Base-by-base conservation (phyloP, 2,888 invertebrate genomes). In the Pocota personata region DNA sequence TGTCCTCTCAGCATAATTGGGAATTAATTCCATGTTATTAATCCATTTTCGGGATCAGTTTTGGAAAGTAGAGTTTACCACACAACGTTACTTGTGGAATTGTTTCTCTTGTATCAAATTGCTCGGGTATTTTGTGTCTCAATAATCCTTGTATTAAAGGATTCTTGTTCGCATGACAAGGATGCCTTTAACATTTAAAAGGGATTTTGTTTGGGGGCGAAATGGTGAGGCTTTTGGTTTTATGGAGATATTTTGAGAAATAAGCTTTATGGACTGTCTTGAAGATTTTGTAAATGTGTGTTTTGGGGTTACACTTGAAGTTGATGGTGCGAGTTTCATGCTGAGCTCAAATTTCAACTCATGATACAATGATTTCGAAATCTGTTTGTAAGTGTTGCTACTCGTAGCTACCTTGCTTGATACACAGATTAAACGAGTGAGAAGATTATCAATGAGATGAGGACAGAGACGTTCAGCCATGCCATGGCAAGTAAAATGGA, bases 11-110 rank as follows among this genome's bases (percentile, higher is more conserved):
- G 55, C 55, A 64, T 75, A 64, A 64, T 64, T 64, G 46, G 46
- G 64, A 75, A 75, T 55, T 64, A 75, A 75, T 75, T 75, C 55
- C 48, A 32, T 72, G 52, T 62, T 62, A 75, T 75, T 75, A 75
- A 75, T 75, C 64, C 64, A 75, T 75, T 75, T 75, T 75, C 75
- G 7, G 64, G 73, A 64, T 75, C 73, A 60, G 30, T 52, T 64
- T 75, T 64, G 8, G 52, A 55, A 64, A 64, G 55, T 30, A 37
- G 30, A 52, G 30, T 40, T 24, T 6, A 52, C 73, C 73, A 48
- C 69, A 69, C 43, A 35, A 48, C 46, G 14, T 57, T 58, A 35
- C 35, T 32, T 46, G 48, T 16, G 71, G 48, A 72, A 72, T 37
- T 48, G 72, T 50, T 0, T 40, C 16, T 1, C 21, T 58, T 3